These are phyloP conservation scores for Linepithema humile DNA, from an alignment of 1,140 invertebrate species.

Conservation along the genomic window DNA sequence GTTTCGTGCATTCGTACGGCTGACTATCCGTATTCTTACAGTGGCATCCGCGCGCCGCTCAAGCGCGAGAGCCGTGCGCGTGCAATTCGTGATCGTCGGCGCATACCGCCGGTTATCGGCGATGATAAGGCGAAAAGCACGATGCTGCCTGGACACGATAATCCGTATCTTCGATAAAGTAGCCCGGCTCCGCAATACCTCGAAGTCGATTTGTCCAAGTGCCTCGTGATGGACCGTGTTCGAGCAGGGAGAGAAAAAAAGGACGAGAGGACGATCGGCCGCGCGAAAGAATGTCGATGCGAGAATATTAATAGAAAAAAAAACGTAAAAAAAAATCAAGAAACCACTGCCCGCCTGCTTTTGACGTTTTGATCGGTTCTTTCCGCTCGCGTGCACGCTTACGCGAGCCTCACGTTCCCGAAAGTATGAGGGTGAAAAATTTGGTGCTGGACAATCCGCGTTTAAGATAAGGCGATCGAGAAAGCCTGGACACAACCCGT, in stretches of 20 bases:
- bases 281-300: not conserved
- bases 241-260: not conserved
- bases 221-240: constrained; percentile 50
- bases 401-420: not conserved
- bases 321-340: constrained; percentile 47
- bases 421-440: constrained; percentile 18
- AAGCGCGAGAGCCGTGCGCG: not conserved
- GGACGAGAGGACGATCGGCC: constrained; percentile 28
- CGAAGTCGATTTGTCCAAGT: constrained; percentile 56
- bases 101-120: not conserved
- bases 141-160: not conserved
- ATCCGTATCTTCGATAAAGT: not conserved
- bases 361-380: not conserved
- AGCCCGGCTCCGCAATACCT: not conserved
- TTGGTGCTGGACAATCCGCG: constrained; percentile 29
- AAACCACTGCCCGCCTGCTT: constrained; percentile 63
- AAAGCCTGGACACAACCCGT: constrained; percentile 6
- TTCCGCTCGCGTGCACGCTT: not conserved
- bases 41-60: constrained; percentile 21
- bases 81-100: not conserved
- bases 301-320: constrained; percentile 18
- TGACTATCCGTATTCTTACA: constrained; percentile 27
- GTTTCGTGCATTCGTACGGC: constrained; percentile 20
- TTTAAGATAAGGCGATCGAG: not conserved
- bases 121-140: not conserved